Evolutionary conservation across 2,797 vertebrate genomes (phyloP), one percentile per base, ranked within the genome.

Genomic region (Vespertilio murinus): DNA sequence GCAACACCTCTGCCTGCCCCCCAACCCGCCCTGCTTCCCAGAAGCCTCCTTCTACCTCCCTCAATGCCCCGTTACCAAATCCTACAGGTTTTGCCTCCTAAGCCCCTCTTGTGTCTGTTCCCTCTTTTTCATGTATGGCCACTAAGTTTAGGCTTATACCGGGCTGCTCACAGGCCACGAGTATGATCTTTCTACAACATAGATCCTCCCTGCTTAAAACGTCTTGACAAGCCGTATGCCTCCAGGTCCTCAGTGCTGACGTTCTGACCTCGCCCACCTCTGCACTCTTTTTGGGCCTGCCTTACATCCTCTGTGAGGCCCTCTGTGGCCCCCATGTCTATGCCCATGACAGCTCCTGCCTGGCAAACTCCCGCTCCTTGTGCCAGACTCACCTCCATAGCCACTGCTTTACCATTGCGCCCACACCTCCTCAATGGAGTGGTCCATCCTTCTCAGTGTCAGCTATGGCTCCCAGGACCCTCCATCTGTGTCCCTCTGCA

Each of bases 341-440:
- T 25, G 35, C 4, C 74, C 9, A 40, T 33, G 42, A 25, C 22
- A 40, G n/a, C 8, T 70, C 35, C 18, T 47, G 35, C 59, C 69
- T 64, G 16, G 67, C 49, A 73, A 40, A 47, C 38, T 71, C 28
- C 38, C 30, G 33, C 33, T 56, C 6, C 77, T 20, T 38, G 11
- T 16, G 10, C 30, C 69, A 73, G 47, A 61, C 42, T 77, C 2
- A 5, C 16, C 18, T 47, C 40, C 23, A 30, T 40, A 54, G 12
- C 25, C 22, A 30, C 49, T 42, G 2, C 65, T 81, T n/a, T 56
- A 13, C 20, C 28, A 1, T 2, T 0, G 23, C 0, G 4, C 49
- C 45, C 6, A 3, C 59, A 25, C 4, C 9, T 49, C 47, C 40
- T 33, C 45, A 38, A 61, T 16, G 3, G 45, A 54, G 22, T 3